Evolutionary conservation across 1,140 invertebrate species (phyloP).

Genomic region (Drosophila navojoa): DNA sequence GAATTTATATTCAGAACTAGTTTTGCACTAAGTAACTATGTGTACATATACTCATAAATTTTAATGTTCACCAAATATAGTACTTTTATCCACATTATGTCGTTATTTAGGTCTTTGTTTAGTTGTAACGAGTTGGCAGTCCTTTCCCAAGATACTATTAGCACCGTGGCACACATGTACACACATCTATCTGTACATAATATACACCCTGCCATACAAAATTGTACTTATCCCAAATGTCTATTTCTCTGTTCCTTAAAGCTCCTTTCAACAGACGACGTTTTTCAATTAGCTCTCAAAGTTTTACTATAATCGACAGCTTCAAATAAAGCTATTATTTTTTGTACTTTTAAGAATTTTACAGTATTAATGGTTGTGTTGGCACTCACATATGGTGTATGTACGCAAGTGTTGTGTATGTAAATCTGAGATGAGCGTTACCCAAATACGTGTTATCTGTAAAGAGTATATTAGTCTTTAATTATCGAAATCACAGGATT

Average conservation of each 20-base stretch:
- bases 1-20: constrained; percentile 11
- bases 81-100: constrained; percentile 22
- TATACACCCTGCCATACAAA: neutral
- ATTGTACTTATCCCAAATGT: neutral
- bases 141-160: constrained; percentile 12
- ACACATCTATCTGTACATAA: neutral
- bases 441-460: neutral
- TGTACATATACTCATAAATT: constrained; percentile 7
- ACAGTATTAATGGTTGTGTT: constrained; percentile 19
- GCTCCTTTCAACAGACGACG: neutral
- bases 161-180: constrained; percentile 12
- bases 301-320: neutral
- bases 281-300: neutral
- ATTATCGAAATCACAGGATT: constrained; percentile 1
- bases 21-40: constrained; percentile 16
- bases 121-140: constrained; percentile 28
- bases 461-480: neutral
- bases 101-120: constrained; percentile 21
- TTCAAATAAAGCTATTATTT: neutral
- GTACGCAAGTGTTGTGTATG: constrained; percentile 10
- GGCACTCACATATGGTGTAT: constrained; percentile 36
- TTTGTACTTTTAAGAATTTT: constrained; percentile 1
- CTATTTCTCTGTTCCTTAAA: neutral
- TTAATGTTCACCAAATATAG: constrained; percentile 27
- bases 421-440: constrained; percentile 9